Conservation (phyloP, 2,888 invertebrate species). For the Colletes collaris region DNA sequence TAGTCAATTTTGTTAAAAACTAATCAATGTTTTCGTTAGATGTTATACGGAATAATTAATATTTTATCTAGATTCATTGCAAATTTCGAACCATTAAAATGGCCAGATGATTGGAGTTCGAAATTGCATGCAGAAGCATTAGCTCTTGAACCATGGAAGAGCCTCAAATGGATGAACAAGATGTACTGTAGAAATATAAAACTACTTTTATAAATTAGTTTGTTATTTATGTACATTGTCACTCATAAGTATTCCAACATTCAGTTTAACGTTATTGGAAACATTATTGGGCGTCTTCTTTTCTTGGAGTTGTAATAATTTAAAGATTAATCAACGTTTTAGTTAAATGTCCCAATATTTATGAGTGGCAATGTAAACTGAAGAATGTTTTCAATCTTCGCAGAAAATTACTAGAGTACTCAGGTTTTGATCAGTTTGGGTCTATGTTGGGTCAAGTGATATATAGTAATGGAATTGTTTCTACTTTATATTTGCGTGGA, state of each 20-base stretch:
- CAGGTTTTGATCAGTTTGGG: constrained; percentile 88
- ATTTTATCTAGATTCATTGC: constrained; percentile 85
- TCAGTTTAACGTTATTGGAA: no score
- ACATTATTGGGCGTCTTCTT: no score
- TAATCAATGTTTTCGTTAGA: no score
- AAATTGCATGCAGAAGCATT: constrained; percentile 85
- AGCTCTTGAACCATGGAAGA: constrained; percentile 85
- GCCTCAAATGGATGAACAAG: constrained; percentile 85
- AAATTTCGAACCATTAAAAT: constrained; percentile 83
- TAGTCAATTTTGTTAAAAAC: not conserved
- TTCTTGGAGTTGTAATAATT: no score
- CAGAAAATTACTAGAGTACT: constrained; percentile 82
- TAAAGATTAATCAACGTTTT: no score
- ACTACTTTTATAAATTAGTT: not conserved
- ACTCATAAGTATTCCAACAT: no score
- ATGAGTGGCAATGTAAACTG: no score
- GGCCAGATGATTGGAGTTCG: constrained; percentile 85
- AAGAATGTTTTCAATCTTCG: not conserved
- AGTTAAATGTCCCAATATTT: no score
- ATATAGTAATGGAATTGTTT: constrained; percentile 81
- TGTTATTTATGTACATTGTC: not conserved
- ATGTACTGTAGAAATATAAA: constrained; percentile 82
- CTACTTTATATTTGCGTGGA: constrained; percentile 84
- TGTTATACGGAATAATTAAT: not conserved
- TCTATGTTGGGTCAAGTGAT: constrained; percentile 85